Evolutionary conservation across 2,888 invertebrate species (phyloP).

Genomic region (Protula sp.): DNA sequence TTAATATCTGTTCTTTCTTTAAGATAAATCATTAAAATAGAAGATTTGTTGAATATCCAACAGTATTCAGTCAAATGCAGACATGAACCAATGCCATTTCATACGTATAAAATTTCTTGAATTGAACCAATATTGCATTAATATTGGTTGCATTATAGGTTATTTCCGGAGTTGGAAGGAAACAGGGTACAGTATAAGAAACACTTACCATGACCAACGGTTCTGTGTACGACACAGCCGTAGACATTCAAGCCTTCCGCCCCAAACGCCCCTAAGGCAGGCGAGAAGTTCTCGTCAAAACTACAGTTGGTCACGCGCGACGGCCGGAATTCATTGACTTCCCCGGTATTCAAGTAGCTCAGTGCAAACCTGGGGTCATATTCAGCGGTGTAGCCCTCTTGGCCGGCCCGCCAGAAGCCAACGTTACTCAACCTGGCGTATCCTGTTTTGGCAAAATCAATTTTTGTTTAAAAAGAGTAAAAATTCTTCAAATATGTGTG

Average conservation of each 20-base stretch:
- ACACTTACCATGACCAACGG: neutral
- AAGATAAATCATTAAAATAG: too few species aligned
- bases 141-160: neutral
- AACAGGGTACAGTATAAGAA: neutral
- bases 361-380: neutral
- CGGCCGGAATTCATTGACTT: neutral
- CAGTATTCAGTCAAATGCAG: too few species aligned
- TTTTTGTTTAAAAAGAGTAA: too few species aligned
- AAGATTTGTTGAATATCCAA: too few species aligned
- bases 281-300: neutral
- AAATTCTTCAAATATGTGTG: too few species aligned
- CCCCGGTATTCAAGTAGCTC: neutral
- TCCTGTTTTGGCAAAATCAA: too few species aligned
- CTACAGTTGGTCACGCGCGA: neutral
- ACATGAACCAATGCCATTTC: too few species aligned
- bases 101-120: too few species aligned
- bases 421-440: conserved; percentile 4
- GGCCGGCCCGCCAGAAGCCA: neutral
- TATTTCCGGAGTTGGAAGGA: conserved; percentile 14
- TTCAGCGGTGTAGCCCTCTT: neutral
- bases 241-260: neutral
- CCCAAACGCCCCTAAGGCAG: neutral
- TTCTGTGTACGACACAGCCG: neutral
- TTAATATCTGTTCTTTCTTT: neutral
- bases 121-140: neutral